These are phyloP conservation scores for Nycteola revayana DNA, from an alignment of 2,888 invertebrate genomes.

Conservation along the genomic window DNA sequence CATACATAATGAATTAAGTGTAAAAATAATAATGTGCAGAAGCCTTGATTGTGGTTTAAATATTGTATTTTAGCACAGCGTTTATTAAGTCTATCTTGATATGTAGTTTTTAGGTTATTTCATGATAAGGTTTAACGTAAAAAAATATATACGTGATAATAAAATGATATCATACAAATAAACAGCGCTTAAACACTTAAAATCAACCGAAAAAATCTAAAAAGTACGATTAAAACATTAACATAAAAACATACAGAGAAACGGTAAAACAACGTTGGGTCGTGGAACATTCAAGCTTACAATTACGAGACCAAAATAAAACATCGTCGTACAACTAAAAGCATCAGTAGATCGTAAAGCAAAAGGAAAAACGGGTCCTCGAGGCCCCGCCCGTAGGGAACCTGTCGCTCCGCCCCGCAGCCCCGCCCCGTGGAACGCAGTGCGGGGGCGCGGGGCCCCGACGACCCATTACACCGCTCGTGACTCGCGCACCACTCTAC, in stretches of 20 bases:
- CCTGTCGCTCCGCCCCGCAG: conserved; percentile 2
- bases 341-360: conserved; percentile 16
- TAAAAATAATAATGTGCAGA: no score
- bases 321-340: conserved; percentile 20
- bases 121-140: no score
- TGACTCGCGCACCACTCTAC: neutral
- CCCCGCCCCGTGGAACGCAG: conserved; percentile 9
- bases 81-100: no score
- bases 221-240: conserved; percentile 21
- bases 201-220: no score
- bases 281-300: conserved; percentile 27
- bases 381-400: conserved; percentile 18
- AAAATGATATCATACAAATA: no score
- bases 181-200: no score
- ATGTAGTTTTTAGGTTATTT: no score
- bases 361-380: conserved; percentile 26
- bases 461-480: no score
- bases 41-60: no score
- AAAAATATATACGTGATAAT: no score
- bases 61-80: no score
- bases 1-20: no score
- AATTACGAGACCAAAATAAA: conserved; percentile 30
- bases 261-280: conserved; percentile 16
- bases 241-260: conserved; percentile 15
- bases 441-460: neutral